Evolutionary conservation across 2,113 vertebrate genomes (phyloP), one percentile per base, ranked within the genome.

Genomic region (Symphodus melops): DNA sequence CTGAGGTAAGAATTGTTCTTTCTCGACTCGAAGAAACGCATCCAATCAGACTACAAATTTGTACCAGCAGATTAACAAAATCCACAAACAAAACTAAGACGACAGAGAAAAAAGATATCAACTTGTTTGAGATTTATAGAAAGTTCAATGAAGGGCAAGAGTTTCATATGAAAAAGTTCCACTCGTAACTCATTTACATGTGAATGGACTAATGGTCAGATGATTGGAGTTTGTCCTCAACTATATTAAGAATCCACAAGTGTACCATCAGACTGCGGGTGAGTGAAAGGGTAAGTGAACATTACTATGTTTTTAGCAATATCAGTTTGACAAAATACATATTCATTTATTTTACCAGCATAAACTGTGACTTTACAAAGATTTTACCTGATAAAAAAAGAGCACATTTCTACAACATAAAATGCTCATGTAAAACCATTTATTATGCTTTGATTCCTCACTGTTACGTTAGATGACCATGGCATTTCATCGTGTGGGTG

Each of bases 201-300:
- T 52, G 16, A 49, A 41, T 28, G 21, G 54, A 6, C 17, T 46
- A 21, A 51, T 21, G 14, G 2, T 54, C 13, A 46, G 11, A 1
- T 14, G 21, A 5, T 11, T 86, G 84, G 75, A 89, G 55, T 85
- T 89, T 89, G 79, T 77, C 68, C 67, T 57, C 64, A 76, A 28
- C 66, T 42, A 53, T 42, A 41, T 11, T 10, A 42, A 17, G 16
- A 54, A 6, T 46, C n/a, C 3, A 19, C 25, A 4, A 19, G 28
- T 33, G 3, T 2, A 41, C 2, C 3, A 2, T 51, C 52, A 44
- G 52, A 67, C 13, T 60, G 17, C 4, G 0, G 19, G 4, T 3
- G 13, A 59, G 11, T n/a, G n/a, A 8, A 33, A 36, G 16, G 65
- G 86, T 87, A 68, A 68, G 84, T 67, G 9, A 8, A 46, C 69